These are phyloP conservation scores for Leptopilina clavipes DNA, from an alignment of 1,140 invertebrate species.

Conservation along the genomic window DNA sequence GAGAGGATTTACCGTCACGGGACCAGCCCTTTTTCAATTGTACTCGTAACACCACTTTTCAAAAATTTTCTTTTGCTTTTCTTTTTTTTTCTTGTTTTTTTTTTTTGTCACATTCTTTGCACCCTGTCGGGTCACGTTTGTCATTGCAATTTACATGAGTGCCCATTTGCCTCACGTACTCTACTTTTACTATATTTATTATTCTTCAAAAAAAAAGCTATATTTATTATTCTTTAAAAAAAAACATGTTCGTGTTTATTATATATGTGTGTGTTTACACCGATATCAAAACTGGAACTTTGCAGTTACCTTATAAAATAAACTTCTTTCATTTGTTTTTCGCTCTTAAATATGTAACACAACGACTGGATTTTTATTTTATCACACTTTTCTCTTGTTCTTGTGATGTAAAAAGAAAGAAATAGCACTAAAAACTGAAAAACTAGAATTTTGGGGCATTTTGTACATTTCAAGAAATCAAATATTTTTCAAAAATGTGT, in stretches of 20 bases:
- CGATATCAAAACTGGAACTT: neutral
- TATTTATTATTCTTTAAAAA: neutral
- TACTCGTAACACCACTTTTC: constrained; percentile 1
- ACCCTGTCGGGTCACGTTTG: constrained; percentile 35
- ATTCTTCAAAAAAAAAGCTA: neutral
- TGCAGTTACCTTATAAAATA: neutral
- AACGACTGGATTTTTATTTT: neutral
- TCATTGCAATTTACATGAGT: constrained; percentile 38
- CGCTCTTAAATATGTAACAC: neutral
- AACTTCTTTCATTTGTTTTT: neutral
- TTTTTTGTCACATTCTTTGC: neutral
- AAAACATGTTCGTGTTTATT: neutral
- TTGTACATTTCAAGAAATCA: too few species aligned
- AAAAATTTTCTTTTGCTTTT: neutral
- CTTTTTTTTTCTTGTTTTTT: too few species aligned
- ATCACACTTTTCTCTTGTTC: neutral
- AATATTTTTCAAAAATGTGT: too few species aligned
- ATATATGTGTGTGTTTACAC: neutral
- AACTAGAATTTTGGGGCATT: too few species aligned
- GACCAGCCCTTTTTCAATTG: constrained; percentile 18
- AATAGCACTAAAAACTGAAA: too few species aligned
- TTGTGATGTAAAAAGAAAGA: too few species aligned
- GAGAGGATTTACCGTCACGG: constrained; percentile 15
- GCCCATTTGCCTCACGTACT: neutral
- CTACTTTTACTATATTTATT: neutral